These are phyloP conservation scores for Amphiduros pacificus DNA, from an alignment of 2,888 invertebrate genomes.

Conservation along the genomic window DNA sequence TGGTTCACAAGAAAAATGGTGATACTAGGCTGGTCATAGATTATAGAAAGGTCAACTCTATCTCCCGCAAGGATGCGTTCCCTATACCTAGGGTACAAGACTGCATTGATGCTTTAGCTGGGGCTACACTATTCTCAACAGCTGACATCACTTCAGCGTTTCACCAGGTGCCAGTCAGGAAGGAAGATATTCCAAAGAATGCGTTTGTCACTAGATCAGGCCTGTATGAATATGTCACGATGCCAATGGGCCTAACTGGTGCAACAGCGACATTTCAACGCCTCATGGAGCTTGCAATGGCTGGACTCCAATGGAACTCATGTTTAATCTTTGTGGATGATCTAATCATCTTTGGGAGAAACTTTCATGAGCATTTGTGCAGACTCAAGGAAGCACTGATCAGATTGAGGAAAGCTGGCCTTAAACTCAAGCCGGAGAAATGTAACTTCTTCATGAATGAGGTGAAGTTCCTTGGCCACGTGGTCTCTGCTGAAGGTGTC, in stretches of 20 bases:
- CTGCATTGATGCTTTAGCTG: slow-evolving; percentile 18
- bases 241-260: slow-evolving; percentile 4
- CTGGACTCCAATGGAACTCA: neutral
- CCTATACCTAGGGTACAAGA: slow-evolving; percentile 25
- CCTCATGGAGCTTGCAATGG: slow-evolving; percentile 1
- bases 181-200: slow-evolving; percentile 9
- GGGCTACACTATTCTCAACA: slow-evolving; percentile 26
- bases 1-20: slow-evolving; percentile 16
- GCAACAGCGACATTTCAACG: slow-evolving; percentile 4
- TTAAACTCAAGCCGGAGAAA: slow-evolving; percentile 22
- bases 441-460: slow-evolving; percentile 17
- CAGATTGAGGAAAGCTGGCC: slow-evolving; percentile 13
- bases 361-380: slow-evolving; percentile 17
- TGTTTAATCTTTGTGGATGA: slow-evolving; percentile 26
- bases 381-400: slow-evolving; percentile 25
- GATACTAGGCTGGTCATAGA: slow-evolving; percentile 27
- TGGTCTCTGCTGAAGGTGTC: slow-evolving; percentile 1
- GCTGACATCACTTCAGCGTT: slow-evolving; percentile 22
- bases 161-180: slow-evolving; percentile 5
- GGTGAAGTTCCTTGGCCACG: slow-evolving; percentile 11
- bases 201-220: slow-evolving; percentile 11
- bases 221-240: neutral
- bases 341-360: slow-evolving; percentile 26
- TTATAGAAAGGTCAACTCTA: slow-evolving; percentile 26
- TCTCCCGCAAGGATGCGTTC: slow-evolving; percentile 15